Base-by-base conservation (phyloP, 2,113 vertebrate species). In the Phaethornis superciliosus region DNA sequence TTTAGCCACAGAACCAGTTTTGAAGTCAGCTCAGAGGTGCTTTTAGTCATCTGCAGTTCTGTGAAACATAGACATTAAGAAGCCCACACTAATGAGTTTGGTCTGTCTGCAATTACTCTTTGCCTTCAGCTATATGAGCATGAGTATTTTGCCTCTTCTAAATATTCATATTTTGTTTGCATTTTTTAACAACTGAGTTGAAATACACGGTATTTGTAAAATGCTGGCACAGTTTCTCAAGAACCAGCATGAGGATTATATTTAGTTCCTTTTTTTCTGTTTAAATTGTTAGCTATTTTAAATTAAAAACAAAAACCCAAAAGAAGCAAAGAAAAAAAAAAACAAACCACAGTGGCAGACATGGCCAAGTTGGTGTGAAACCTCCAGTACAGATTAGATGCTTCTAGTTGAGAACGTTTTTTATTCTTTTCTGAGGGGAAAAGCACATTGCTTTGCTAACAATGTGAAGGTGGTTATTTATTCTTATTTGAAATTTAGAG, bases 71-170 rank as follows among this genome's bases (percentile, higher is more conserved):
- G 60, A 49, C 46, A 23, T 30, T 33, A 64, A 23, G 49, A 89
- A 33, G 2, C 1, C 67, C 60, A 58, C 40, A 12, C 35, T 70
- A 35, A 86, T 35, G 55, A 68, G 54, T 83, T 47, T 12, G 2
- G 32, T 82, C 87, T 93, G 68, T 67, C 81, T 93, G 23, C 71
- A 93, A 49, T 83, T 89, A 72, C 42, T 85, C 17, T 80, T 80
- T 95, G 87, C 91, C 90, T 85, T 67, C 47, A 67, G 89, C 89
- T 81, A 35, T 49, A 44, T n/a, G 71, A 86, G 69, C 65, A 63
- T 5, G 7, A 74, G 10, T 62, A 9, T 94, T 82, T 88, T 91
- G 49, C 87, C 52, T 80, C 37, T 47, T 82, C 63, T 63, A 63
- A 74, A 77, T 55, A 71, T 14, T 72, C 20, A 33, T 85, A 23